phyloP scores from a whole-genome alignment of 2,113 vertebrate species.

The Notarius lentiginosus region DNA sequence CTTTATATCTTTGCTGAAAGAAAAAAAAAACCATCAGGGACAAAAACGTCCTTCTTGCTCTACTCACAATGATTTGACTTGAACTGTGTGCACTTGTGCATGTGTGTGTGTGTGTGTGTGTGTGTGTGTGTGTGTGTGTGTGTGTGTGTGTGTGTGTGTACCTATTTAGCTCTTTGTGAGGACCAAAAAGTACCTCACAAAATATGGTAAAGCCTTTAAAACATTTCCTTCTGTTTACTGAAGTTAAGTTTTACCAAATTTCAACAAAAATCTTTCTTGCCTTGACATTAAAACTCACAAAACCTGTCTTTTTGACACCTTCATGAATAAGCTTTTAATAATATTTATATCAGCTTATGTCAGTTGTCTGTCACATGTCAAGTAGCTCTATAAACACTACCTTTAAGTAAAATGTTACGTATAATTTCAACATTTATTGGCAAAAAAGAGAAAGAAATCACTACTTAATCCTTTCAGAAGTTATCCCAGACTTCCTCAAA shows the following conservation, averaged over 20 bases:
- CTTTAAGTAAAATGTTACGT: background rate
- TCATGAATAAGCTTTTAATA: background rate
- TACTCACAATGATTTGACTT: slow-evolving; percentile 42
- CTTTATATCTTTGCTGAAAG: slow-evolving; percentile 56
- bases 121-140: background rate
- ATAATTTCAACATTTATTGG: background rate
- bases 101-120: background rate
- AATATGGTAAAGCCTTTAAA: background rate
- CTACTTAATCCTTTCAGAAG: background rate
- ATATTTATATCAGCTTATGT: background rate
- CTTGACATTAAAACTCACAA: background rate
- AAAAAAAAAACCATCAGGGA: background rate
- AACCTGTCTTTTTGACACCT: background rate
- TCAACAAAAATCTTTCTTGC: background rate
- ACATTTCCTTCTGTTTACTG: background rate
- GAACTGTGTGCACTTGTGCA: slow-evolving; percentile 1
- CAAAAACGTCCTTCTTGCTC: background rate
- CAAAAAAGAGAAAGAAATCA: background rate
- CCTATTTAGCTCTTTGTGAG: background rate
- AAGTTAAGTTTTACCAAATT: background rate
- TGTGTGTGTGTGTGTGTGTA: background rate
- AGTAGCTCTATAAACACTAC: background rate
- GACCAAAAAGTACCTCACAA: background rate
- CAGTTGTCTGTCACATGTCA: background rate
- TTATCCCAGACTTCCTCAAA: background rate